A percentile compares a stretch with the other conserved stretches of the same genome.
Conservation (phyloP, 2,113 vertebrate genomes). For the Paratilapia polleni region DNA sequence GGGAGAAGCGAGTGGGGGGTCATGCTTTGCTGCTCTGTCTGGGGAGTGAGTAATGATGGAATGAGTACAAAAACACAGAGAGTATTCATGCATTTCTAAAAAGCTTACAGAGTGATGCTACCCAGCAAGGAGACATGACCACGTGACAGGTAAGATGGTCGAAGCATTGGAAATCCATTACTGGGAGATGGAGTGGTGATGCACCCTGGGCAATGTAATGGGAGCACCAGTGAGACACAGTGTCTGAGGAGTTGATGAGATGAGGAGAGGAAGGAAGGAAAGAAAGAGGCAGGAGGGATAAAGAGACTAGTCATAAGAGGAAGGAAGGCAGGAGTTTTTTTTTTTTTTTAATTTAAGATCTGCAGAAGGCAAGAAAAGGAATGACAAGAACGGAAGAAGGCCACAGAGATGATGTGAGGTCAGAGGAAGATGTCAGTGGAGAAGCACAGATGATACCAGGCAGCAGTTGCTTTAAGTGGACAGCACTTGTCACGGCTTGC, state of each 20-base stretch:
- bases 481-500: slow-evolving; percentile 21
- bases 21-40: slow-evolving; percentile 30
- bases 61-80: slow-evolving; percentile 53
- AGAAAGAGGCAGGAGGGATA: neutral
- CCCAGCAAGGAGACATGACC: slow-evolving; percentile 44
- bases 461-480: slow-evolving; percentile 32
- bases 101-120: slow-evolving; percentile 56
- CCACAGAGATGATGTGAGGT: slow-evolving; percentile 29
- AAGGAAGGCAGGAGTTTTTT: slow-evolving; percentile 1
- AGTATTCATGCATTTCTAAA: slow-evolving; percentile 73
- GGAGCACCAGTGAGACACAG: slow-evolving; percentile 51
- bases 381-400: slow-evolving; percentile 12
- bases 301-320: neutral
- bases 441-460: slow-evolving; percentile 18
- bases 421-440: slow-evolving; percentile 20
- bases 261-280: slow-evolving; percentile 21
- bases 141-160: slow-evolving; percentile 55
- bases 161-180: slow-evolving; percentile 74
- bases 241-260: slow-evolving; percentile 63
- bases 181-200: slow-evolving; percentile 59
- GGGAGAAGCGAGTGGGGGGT: slow-evolving; percentile 42
- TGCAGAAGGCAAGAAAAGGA: neutral
- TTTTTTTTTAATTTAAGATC: neutral
- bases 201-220: slow-evolving; percentile 62
- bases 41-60: slow-evolving; percentile 60